phyloP scores from a whole-genome alignment of 2,888 invertebrate genomes.

The Cephus nigrinus region DNA sequence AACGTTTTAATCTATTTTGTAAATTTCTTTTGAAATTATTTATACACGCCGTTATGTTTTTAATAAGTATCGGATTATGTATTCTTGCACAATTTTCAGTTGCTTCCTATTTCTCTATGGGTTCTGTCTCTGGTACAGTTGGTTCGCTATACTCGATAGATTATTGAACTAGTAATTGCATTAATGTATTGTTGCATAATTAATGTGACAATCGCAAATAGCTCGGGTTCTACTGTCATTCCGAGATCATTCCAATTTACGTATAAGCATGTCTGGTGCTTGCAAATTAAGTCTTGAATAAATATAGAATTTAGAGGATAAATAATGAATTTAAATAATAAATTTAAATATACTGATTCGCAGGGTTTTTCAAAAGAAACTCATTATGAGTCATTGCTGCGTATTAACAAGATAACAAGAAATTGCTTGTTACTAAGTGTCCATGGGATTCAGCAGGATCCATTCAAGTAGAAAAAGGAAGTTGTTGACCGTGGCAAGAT shows the following conservation, averaged over 20 bases:
- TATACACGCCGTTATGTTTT: not conserved
- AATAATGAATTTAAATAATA: not conserved
- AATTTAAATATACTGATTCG: not conserved
- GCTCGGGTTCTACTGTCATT: not conserved
- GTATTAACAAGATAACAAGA: not conserved
- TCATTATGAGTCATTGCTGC: not conserved
- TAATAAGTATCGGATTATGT: not conserved
- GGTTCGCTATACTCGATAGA: not conserved
- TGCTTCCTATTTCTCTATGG: not conserved
- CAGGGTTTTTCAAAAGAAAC: not conserved
- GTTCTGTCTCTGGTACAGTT: not conserved
- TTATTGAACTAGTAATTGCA: not conserved
- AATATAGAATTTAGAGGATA: not conserved
- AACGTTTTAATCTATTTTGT: not conserved
- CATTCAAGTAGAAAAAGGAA: constrained; percentile 8
- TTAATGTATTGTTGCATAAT: not conserved
- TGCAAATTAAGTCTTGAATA: not conserved
- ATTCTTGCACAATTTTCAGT: too few species aligned
- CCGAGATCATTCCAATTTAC: not conserved
- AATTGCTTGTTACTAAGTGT: not conserved
- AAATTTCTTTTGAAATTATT: not conserved
- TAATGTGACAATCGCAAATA: not conserved
- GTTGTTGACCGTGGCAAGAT: constrained; percentile 13
- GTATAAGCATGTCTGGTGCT: too few species aligned
- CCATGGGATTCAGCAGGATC: not conserved